Evolutionary conservation across 2,888 invertebrate species (phyloP).

Genomic region (Drosophila prolongata): DNA sequence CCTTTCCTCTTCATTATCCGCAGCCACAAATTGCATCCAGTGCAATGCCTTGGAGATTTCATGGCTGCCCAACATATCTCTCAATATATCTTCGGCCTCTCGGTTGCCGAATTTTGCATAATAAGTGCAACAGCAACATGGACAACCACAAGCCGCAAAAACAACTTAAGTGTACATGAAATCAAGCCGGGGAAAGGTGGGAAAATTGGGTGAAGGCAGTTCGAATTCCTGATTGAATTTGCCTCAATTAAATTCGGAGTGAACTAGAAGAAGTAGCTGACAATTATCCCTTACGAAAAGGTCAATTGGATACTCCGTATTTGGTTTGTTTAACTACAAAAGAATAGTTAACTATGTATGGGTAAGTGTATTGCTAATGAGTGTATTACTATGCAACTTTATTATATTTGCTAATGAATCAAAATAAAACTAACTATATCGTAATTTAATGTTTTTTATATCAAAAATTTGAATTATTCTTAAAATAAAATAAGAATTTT

Average conservation of each 20-base stretch:
- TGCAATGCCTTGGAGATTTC: constrained; percentile 46
- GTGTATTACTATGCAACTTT: not conserved
- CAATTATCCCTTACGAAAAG: constrained; percentile 2
- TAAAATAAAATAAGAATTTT: too few relatives aligned
- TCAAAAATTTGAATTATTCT: too few relatives aligned
- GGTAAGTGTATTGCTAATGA: too few relatives aligned
- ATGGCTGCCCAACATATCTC: constrained; percentile 18
- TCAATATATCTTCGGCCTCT: not conserved
- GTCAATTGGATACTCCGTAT: constrained; percentile 1
- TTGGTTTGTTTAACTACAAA: not conserved
- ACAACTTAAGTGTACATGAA: constrained; percentile 24
- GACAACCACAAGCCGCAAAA: constrained; percentile 36
- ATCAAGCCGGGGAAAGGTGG: constrained; percentile 14
- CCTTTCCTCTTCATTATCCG: constrained; percentile 42
- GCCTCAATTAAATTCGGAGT: constrained; percentile 16
- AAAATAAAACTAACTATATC: not conserved
- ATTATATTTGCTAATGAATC: not conserved
- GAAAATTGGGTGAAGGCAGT: constrained; percentile 19
- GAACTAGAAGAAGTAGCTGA: not conserved
- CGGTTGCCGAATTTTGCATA: constrained; percentile 34
- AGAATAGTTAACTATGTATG: too few relatives aligned
- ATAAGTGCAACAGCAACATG: constrained; percentile 22
- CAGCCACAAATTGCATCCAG: constrained; percentile 46
- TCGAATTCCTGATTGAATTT: constrained; percentile 18
- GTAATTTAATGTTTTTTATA: not conserved